phyloP scores from a whole-genome alignment of 2,797 vertebrate species.

The Halcyon chelicuti region DNA sequence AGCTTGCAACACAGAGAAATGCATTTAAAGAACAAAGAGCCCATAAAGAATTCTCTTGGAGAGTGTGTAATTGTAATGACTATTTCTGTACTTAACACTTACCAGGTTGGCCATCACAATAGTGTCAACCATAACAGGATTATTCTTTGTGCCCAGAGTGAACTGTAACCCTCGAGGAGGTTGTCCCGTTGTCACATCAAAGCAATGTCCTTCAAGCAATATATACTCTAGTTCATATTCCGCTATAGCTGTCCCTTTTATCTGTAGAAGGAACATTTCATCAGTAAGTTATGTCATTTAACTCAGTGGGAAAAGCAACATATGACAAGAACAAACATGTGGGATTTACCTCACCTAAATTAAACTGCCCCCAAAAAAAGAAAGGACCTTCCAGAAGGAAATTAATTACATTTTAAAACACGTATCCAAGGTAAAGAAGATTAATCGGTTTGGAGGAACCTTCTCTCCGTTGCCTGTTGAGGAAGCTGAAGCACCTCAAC shows the following conservation, averaged over 20 bases:
- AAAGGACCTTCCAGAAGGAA: neutral
- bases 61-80: neutral
- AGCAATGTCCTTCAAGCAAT: slow-evolving; percentile 95
- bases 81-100: slow-evolving; percentile 53
- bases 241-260: slow-evolving; percentile 85
- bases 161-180: slow-evolving; percentile 95
- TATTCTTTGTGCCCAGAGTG: slow-evolving; percentile 89
- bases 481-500: neutral
- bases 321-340: neutral
- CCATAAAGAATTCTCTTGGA: neutral
- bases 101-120: slow-evolving; percentile 98
- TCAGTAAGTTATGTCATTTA: neutral
- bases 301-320: neutral
- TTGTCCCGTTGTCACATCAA: slow-evolving; percentile 88
- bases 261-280: slow-evolving; percentile 73
- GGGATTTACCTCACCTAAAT: neutral
- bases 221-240: slow-evolving; percentile 95
- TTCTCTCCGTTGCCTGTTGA: neutral
- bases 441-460: neutral
- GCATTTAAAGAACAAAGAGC: neutral
- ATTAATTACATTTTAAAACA: neutral
- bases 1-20: neutral
- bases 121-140: slow-evolving; percentile 90
- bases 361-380: neutral
- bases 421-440: neutral